Evolutionary conservation across 1,140 invertebrate genomes (phyloP).

Genomic region (Helicoverpa zea): DNA sequence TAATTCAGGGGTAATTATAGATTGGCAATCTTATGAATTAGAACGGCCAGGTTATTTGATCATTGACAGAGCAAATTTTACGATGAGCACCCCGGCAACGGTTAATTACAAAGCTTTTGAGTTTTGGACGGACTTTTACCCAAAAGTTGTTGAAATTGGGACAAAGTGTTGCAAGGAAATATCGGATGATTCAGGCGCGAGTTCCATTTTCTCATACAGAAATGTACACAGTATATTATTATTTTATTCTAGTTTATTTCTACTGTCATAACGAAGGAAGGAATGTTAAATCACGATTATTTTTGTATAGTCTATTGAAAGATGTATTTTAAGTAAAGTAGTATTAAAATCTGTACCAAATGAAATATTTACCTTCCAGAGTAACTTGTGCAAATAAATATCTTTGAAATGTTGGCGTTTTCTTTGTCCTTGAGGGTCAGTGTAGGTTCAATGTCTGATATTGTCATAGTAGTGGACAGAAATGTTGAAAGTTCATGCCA

Average conservation of each 20-base stretch:
- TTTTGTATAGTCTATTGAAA: conserved; percentile 78
- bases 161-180: conserved; percentile 90
- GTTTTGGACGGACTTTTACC: conserved; percentile 95
- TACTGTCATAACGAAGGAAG: conserved; percentile 65
- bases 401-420: conserved; percentile 16
- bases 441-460: background rate
- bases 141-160: conserved; percentile 90
- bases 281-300: conserved; percentile 68
- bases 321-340: conserved; percentile 50
- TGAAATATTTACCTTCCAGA: conserved; percentile 50
- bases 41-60: conserved; percentile 90
- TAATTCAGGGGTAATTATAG: conserved; percentile 88
- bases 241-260: conserved; percentile 65
- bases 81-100: conserved; percentile 89
- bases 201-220: conserved; percentile 57
- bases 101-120: conserved; percentile 92
- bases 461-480: background rate
- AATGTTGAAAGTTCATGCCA: background rate
- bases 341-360: conserved; percentile 47
- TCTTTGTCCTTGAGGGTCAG: background rate
- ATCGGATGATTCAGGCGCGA: conserved; percentile 74
- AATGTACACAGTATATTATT: conserved; percentile 63
- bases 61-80: conserved; percentile 90
- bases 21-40: conserved; percentile 90
- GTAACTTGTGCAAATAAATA: conserved; percentile 47